Conservation (phyloP, 1,140 invertebrate species). For the Laupala kohalensis region DNA sequence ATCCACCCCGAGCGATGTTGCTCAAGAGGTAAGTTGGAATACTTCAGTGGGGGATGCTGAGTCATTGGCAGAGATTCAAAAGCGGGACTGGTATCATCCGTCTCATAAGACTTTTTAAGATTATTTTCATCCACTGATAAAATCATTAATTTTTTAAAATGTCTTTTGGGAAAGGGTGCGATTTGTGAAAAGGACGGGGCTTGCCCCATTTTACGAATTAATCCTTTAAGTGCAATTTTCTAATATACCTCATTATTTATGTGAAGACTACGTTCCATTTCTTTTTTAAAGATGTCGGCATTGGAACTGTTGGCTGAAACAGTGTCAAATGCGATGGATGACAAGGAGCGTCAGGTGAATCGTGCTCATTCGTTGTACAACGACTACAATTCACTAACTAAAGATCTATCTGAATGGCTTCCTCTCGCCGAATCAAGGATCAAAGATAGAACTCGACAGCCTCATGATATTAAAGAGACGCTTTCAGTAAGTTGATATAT, state of each 20-base stretch:
- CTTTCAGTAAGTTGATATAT: conserved; percentile 33
- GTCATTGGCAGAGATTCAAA: too few species aligned
- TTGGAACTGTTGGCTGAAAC: conserved; percentile 69
- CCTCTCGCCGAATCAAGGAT: conserved; percentile 67
- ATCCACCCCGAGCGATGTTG: conserved; percentile 57
- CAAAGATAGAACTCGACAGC: conserved; percentile 64
- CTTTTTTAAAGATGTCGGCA: conserved; percentile 38
- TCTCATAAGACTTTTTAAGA: too few species aligned
- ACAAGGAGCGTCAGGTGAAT: conserved; percentile 74
- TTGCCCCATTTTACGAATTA: too few species aligned
- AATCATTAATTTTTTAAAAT: too few species aligned
- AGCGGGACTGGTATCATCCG: too few species aligned
- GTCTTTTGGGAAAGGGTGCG: too few species aligned
- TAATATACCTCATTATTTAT: neutral
- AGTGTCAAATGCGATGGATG: conserved; percentile 63
- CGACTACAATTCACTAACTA: conserved; percentile 65
- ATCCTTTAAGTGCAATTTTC: neutral
- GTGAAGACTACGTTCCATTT: too few species aligned
- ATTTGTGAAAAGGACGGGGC: too few species aligned
- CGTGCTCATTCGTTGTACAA: conserved; percentile 63
- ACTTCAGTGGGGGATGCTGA: too few species aligned
- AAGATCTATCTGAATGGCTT: conserved; percentile 69
- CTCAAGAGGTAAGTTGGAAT: conserved; percentile 42
- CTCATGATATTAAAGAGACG: conserved; percentile 58
- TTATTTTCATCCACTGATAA: too few species aligned